These are phyloP conservation scores for Rhyacichthys aspro DNA, from an alignment of 2,797 vertebrate genomes.

Conservation along the genomic window DNA sequence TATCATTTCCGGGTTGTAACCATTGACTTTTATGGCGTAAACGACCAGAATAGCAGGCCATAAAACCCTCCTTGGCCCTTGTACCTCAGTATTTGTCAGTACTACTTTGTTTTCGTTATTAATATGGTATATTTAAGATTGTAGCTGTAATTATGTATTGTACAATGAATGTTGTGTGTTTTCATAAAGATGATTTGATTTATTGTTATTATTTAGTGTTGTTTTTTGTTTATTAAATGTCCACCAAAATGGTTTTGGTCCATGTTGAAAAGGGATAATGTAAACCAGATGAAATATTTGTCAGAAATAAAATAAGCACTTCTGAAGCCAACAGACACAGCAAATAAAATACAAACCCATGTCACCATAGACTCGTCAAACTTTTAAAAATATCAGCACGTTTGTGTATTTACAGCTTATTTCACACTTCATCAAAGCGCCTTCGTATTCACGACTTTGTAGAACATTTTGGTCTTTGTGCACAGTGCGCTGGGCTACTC, in stretches of 20 bases:
- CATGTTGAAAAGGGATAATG: too few relatives aligned
- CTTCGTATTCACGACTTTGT: conserved; percentile 33
- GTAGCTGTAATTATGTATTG: not conserved
- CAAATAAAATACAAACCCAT: too few relatives aligned
- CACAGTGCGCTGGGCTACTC: conserved; percentile 68
- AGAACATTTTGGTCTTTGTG: conserved; percentile 38
- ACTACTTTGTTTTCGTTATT: not conserved
- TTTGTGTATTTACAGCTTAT: conserved; percentile 2
- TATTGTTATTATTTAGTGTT: too few relatives aligned
- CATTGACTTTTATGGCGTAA: conserved; percentile 31
- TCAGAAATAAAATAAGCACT: too few relatives aligned
- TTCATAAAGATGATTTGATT: too few relatives aligned
- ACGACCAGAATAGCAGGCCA: conserved; percentile 28
- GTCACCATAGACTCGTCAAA: too few relatives aligned
- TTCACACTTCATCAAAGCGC: conserved; percentile 24
- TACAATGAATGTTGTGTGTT: too few relatives aligned
- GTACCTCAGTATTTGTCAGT: not conserved
- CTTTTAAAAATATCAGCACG: not conserved
- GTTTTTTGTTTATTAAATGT: too few relatives aligned
- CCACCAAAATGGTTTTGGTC: too few relatives aligned
- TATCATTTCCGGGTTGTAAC: conserved; percentile 25
- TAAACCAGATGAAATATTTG: too few relatives aligned
- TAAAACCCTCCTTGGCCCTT: conserved; percentile 15
- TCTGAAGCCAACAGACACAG: too few relatives aligned
- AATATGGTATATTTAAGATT: too few relatives aligned